Conservation (phyloP, 1,140 invertebrate genomes). For the Eriocheir sinensis region DNA sequence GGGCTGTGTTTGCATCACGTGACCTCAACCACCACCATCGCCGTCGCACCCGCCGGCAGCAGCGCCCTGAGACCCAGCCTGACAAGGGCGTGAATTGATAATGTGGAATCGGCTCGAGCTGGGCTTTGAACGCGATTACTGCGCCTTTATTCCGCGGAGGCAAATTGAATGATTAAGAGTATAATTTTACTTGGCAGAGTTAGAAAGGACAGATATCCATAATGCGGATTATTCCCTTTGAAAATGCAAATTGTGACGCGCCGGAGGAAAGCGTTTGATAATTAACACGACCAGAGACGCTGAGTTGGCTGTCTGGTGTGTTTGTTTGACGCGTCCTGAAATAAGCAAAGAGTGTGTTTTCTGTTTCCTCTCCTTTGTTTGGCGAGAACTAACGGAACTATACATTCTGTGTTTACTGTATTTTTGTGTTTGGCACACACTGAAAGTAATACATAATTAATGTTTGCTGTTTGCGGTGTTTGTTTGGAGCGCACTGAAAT, state of each 20-base stretch:
- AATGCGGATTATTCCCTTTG: conserved; percentile 53
- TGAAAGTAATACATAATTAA: no score
- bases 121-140: conserved; percentile 59
- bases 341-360: no score
- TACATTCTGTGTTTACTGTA: no score
- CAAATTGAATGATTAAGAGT: conserved; percentile 70
- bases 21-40: neutral
- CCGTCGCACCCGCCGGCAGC: neutral
- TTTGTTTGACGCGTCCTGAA: no score
- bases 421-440: no score
- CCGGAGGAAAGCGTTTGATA: neutral
- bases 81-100: conserved; percentile 57
- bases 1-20: neutral
- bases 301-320: no score
- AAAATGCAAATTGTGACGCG: conserved; percentile 19
- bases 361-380: no score
- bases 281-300: no score
- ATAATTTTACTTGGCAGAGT: conserved; percentile 66
- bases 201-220: conserved; percentile 63
- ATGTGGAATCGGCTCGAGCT: conserved; percentile 62
- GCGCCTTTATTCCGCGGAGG: conserved; percentile 49
- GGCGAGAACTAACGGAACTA: no score
- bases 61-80: neutral
- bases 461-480: no score
- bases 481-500: no score